Evolutionary conservation across 2,888 invertebrate species (phyloP).

Genomic region (Hirtodrosophila cameraria): DNA sequence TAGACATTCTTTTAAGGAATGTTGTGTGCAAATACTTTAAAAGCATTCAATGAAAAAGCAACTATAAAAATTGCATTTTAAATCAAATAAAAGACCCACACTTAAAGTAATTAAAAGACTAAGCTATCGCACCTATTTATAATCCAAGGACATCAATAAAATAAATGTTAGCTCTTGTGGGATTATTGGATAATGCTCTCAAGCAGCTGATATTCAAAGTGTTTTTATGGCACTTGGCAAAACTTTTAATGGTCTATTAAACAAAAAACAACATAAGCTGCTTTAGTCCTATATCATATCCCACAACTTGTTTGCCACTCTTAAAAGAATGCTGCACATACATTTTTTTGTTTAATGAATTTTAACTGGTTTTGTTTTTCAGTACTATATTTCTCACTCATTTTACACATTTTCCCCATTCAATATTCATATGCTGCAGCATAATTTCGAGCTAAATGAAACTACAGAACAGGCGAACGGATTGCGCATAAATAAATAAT

Average conservation of each 20-base stretch:
- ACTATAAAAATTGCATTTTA: too few species aligned
- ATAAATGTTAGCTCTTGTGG: conserved; percentile 2
- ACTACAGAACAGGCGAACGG: conserved; percentile 25
- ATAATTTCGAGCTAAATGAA: conserved; percentile 45
- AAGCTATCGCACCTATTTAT: neutral
- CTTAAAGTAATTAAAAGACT: conserved; percentile 4
- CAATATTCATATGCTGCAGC: conserved; percentile 54
- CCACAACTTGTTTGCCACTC: neutral
- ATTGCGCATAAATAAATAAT: conserved; percentile 45
- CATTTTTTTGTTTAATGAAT: conserved; percentile 2
- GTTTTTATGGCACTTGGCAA: conserved; percentile 43
- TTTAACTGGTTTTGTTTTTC: conserved; percentile 5
- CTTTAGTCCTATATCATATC: neutral
- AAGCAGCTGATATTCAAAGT: conserved; percentile 6
- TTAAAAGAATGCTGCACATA: conserved; percentile 4
- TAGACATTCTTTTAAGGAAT: too few species aligned
- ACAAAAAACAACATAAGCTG: conserved; percentile 4
- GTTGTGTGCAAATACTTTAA: too few species aligned
- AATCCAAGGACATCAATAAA: neutral
- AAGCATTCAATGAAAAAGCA: too few species aligned
- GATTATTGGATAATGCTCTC: conserved; percentile 5
- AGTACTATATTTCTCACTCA: too few species aligned
- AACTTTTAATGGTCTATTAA: conserved; percentile 37
- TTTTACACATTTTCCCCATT: conserved; percentile 13
- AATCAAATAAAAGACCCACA: neutral